phyloP scores from a whole-genome alignment of 2,888 invertebrate genomes.

The Bembecia ichneumoniformis region DNA sequence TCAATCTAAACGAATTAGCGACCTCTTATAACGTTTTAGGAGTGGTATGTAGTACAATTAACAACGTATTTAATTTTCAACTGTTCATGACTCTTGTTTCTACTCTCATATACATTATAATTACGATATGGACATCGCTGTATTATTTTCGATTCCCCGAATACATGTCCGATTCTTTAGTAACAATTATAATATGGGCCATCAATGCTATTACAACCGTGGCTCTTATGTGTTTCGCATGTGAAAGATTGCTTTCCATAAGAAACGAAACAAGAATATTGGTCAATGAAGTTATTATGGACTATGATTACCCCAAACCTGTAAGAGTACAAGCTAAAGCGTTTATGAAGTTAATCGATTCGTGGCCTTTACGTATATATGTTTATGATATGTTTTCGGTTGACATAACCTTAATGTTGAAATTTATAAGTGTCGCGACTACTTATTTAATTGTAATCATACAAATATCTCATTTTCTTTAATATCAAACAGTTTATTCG shows the following conservation, averaged over 20 bases:
- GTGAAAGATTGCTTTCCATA: constrained; percentile 5
- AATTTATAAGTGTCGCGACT: constrained; percentile 47
- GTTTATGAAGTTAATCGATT: constrained; percentile 10
- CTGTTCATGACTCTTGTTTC: constrained; percentile 8
- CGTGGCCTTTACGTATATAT: constrained; percentile 22
- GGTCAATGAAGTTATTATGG: constrained; percentile 10
- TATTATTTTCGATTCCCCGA: constrained; percentile 2
- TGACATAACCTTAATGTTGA: constrained; percentile 45
- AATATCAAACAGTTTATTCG: constrained; percentile 6
- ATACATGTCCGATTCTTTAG: neutral
- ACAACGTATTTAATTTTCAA: constrained; percentile 9
- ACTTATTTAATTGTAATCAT: constrained; percentile 52
- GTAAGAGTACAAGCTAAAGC: constrained; percentile 9
- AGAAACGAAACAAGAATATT: constrained; percentile 7
- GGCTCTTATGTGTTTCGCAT: constrained; percentile 4
- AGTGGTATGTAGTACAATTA: constrained; percentile 7
- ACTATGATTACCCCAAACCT: constrained; percentile 5
- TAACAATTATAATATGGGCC: constrained; percentile 6
- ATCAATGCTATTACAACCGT: constrained; percentile 3
- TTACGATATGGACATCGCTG: constrained; percentile 7
- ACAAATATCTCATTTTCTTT: constrained; percentile 41
- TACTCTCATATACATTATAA: constrained; percentile 7
- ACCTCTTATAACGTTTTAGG: constrained; percentile 7
- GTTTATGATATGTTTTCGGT: constrained; percentile 48
- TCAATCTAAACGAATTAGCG: constrained; percentile 6